A percentile compares a stretch with the other conserved stretches of the same genome.
phyloP scores from a whole-genome alignment of 2,797 vertebrate species.

The Tadarida brasiliensis region DNA sequence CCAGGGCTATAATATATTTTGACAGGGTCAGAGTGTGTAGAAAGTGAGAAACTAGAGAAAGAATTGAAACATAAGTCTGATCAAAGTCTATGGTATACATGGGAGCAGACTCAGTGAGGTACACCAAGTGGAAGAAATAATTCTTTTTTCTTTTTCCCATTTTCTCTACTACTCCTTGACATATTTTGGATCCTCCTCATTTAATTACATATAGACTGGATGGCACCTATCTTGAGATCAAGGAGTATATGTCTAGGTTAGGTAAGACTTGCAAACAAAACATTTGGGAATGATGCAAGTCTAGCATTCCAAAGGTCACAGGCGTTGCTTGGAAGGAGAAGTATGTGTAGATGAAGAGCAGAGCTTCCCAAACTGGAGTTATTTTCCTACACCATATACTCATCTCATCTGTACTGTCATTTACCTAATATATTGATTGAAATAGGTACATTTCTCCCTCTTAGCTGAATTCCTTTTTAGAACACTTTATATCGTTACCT shows the following conservation, averaged over 20 bases:
- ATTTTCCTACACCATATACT: background rate
- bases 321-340: background rate
- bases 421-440: slow-evolving; percentile 29
- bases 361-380: background rate
- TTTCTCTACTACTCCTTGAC: background rate
- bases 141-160: background rate
- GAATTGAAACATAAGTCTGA: background rate
- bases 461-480: slow-evolving; percentile 35
- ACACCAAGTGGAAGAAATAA: background rate
- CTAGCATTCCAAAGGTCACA: background rate
- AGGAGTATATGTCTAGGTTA: background rate
- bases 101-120: background rate
- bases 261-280: background rate
- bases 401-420: background rate
- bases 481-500: background rate
- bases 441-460: background rate
- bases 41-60: background rate
- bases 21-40: background rate
- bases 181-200: background rate
- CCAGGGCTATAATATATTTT: no score
- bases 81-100: background rate
- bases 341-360: background rate
- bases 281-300: background rate
- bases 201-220: background rate
- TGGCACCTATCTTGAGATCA: background rate